Evolutionary conservation across 2,113 vertebrate species (phyloP).

Genomic region (Hiodon alosoides): DNA sequence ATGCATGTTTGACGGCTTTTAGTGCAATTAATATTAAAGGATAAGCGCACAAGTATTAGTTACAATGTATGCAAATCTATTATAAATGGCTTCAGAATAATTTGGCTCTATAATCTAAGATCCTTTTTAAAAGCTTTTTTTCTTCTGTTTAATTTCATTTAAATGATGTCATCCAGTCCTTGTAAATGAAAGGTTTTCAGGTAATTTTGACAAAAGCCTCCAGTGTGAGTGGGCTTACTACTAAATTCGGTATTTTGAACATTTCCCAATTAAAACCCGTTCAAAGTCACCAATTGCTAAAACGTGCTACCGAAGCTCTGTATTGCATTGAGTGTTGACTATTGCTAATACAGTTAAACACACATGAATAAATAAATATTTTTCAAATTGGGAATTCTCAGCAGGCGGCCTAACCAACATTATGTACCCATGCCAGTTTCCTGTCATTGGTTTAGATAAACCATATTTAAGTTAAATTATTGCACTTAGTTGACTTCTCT

Average conservation of each 20-base stretch:
- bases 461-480: background rate
- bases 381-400: background rate
- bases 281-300: too few species aligned
- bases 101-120: conserved; percentile 23
- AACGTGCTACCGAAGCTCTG: too few species aligned
- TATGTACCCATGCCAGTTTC: conserved; percentile 1
- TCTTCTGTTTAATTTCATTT: background rate
- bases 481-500: conserved; percentile 1
- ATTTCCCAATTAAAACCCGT: background rate
- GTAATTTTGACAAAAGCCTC: background rate
- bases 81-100: conserved; percentile 26
- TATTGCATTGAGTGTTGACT: too few species aligned
- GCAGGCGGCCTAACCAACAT: background rate
- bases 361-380: background rate
- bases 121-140: conserved; percentile 9
- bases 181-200: background rate
- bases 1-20: conserved; percentile 1
- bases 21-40: conserved; percentile 25
- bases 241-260: background rate
- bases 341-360: background rate
- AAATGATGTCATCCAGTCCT: conserved; percentile 1
- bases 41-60: conserved; percentile 23
- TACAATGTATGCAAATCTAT: conserved; percentile 31
- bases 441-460: conserved; percentile 5
- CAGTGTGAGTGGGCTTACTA: background rate